Evolutionary conservation across 1,140 invertebrate species (phyloP), one percentile per base, ranked within the genome.

Genomic region (Drosophila micromelanica): DNA sequence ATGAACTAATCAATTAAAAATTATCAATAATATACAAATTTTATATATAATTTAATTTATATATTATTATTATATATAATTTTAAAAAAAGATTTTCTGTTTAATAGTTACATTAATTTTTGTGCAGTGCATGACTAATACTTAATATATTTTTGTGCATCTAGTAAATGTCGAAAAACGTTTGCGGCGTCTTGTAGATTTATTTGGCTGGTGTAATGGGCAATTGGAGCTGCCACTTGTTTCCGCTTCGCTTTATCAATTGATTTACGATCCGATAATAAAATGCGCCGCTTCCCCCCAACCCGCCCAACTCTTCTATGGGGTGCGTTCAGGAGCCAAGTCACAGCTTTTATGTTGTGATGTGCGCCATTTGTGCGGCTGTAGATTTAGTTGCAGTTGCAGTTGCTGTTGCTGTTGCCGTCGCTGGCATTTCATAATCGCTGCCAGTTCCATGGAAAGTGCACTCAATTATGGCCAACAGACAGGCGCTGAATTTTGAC

Each of bases 211-310:
- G 7, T 38, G 70, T 55, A 82, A 64, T 75, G 77, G 74, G 80
- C 80, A 89, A 86, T 86, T 89, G 79, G 71, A 73, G 81, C 70
- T 87, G 81, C 81, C 87, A 90, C 81, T 90, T 90, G 81, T 87
- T 90, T 90, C 86, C 86, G 86, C 73, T 90, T 90, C 87, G 87
- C 78, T 90, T 90, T 90, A 90, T 90, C 86, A 90, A 90, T 87
- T 90, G 86, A 90, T 90, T 90, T 90, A 90, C 87, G 84, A 89
- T 77, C 74, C 77, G 76, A 79, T 67, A 64, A 81, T 73, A 84
- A 67, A 72, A 64, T 52, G 46, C 37, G 1, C 9, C n/a, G 17
- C 15, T 9, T 13, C 6, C 13, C 20, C 6, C 13, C 12, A n/a
- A 12, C 20, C 27, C 17, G 2, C 9, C 13, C 9, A 9, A 13